phyloP scores from a whole-genome alignment of 2,888 invertebrate species.

The Conchocele bisecta region DNA sequence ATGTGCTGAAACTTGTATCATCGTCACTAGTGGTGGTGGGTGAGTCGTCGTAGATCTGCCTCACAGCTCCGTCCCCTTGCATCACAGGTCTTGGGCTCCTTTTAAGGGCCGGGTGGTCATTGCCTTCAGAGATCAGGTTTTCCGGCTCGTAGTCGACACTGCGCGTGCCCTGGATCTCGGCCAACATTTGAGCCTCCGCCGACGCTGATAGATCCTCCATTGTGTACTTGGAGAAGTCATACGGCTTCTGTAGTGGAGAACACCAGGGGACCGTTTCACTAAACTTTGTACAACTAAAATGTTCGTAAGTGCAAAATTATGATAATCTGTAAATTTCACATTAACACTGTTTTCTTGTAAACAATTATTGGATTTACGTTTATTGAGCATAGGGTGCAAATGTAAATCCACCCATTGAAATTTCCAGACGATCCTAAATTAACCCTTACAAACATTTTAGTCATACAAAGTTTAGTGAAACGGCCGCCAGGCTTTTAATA shows the following conservation, averaged over 20 bases:
- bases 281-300: no score
- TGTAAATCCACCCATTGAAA: no score
- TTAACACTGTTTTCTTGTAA: no score
- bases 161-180: conserved; percentile 74
- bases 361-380: no score
- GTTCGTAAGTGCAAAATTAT: no score
- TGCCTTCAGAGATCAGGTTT: conserved; percentile 41
- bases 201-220: conserved; percentile 78
- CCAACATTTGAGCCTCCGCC: conserved; percentile 79
- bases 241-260: conserved; percentile 63
- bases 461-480: no score
- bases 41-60: conserved; percentile 69
- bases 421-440: no score
- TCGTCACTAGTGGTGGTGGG: conserved; percentile 74
- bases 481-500: no score
- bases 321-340: no score
- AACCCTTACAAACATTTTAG: no score
- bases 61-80: conserved; percentile 17
- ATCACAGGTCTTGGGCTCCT: conserved; percentile 14
- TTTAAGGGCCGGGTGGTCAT: neutral
- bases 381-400: no score
- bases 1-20: conserved; percentile 77
- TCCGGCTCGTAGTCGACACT: conserved; percentile 59
- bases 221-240: conserved; percentile 73
- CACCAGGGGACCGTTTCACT: no score